These are phyloP conservation scores for Brachyhypopomus occidentalis DNA, from an alignment of 2,113 vertebrate species.

Conservation along the genomic window DNA sequence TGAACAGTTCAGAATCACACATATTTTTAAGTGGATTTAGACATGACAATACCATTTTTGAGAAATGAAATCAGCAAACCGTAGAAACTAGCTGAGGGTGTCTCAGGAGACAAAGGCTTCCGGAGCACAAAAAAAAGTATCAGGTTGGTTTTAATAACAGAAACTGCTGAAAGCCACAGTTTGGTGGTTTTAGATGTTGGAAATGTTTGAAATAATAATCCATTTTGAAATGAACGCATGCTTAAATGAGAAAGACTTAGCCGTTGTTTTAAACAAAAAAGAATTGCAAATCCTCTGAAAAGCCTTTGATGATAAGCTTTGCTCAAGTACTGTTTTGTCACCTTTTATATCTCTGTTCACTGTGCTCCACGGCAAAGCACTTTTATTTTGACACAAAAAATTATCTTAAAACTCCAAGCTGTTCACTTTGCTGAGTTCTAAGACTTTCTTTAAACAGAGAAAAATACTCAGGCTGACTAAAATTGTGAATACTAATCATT, in stretches of 20 bases:
- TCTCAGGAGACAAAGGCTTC: constrained; percentile 52
- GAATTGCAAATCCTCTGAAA: constrained; percentile 54
- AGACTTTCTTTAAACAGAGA: constrained; percentile 22
- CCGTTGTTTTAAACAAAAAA: constrained; percentile 57
- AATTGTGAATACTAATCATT: constrained; percentile 51
- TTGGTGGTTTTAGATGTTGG: constrained; percentile 45
- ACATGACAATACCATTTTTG: constrained; percentile 4
- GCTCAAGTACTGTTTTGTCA: constrained; percentile 58
- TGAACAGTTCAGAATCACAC: neutral
- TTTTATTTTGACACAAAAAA: constrained; percentile 54
- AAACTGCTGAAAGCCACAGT: constrained; percentile 43
- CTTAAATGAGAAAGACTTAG: constrained; percentile 54
- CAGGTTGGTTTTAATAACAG: constrained; percentile 42
- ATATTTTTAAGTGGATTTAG: constrained; percentile 20
- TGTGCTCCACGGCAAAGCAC: constrained; percentile 34
- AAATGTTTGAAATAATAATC: constrained; percentile 61
- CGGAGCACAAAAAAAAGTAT: constrained; percentile 36
- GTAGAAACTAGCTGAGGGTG: constrained; percentile 38
- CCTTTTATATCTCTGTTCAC: constrained; percentile 58
- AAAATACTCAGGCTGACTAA: constrained; percentile 43
- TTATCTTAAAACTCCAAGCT: constrained; percentile 57
- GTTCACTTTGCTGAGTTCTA: constrained; percentile 39
- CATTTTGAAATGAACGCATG: constrained; percentile 51
- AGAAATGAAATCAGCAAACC: constrained; percentile 48
- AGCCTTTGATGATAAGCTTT: constrained; percentile 61